These are phyloP conservation scores for Sus cebifrons DNA, from an alignment of 2,797 vertebrate genomes.

Conservation along the genomic window DNA sequence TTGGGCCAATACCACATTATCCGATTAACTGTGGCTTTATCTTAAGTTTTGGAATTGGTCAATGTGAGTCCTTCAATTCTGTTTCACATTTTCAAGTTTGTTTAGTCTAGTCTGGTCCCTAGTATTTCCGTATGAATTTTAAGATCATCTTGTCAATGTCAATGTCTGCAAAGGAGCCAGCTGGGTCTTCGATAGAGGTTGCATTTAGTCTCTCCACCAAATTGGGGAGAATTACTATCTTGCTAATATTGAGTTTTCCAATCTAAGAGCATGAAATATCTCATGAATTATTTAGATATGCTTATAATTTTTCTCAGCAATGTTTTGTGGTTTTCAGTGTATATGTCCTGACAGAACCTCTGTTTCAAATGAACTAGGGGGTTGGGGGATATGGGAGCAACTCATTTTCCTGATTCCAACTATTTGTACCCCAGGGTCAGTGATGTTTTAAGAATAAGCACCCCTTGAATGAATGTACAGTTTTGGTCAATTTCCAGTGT, in stretches of 20 bases:
- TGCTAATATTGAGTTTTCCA: not conserved
- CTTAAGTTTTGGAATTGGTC: not conserved
- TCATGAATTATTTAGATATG: not conserved
- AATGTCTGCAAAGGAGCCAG: constrained; percentile 1
- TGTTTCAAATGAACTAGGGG: not conserved
- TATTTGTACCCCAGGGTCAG: not conserved
- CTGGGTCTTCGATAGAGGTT: not conserved
- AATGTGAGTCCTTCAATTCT: not conserved
- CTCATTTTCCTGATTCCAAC: not conserved
- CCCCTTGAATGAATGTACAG: not conserved
- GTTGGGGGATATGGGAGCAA: not conserved
- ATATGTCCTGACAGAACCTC: not conserved
- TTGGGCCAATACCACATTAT: not conserved
- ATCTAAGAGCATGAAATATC: not conserved
- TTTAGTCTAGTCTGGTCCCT: not conserved
- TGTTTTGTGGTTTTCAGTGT: constrained; percentile 10
- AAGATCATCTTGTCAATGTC: not conserved
- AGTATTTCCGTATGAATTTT: not conserved
- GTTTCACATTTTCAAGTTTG: not conserved
- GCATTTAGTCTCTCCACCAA: not conserved
- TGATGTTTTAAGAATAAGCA: not conserved
- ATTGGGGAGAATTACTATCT: not conserved
- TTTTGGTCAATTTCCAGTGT: constrained; percentile 10
- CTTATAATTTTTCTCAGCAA: constrained; percentile 2
- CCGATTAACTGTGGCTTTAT: constrained; percentile 5